These are phyloP conservation scores for Drosophila parthenogenetica DNA, from an alignment of 2,888 invertebrate genomes.

Conservation along the genomic window DNA sequence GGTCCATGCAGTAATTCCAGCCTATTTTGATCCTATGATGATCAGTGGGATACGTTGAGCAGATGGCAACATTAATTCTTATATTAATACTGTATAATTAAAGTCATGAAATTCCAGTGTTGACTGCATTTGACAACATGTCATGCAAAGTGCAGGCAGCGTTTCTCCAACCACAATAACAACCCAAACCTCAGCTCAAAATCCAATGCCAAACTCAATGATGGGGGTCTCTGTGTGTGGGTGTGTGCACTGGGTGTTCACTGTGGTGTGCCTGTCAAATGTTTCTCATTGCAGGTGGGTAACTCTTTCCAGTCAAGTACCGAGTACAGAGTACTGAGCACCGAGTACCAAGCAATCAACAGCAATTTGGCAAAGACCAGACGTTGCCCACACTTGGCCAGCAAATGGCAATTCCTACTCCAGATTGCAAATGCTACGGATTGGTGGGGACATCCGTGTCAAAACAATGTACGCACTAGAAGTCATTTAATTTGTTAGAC, in stretches of 20 bases:
- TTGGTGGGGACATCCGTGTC: conserved; percentile 70
- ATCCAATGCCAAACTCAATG: conserved; percentile 43
- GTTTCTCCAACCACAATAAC: conserved; percentile 35
- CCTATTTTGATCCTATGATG: neutral
- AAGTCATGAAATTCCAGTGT: conserved; percentile 30
- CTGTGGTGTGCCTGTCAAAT: conserved; percentile 54
- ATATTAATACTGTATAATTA: conserved; percentile 22
- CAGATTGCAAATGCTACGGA: conserved; percentile 18
- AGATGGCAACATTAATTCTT: conserved; percentile 40
- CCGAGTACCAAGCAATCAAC: conserved; percentile 51
- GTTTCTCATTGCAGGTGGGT: conserved; percentile 58
- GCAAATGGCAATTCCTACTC: neutral
- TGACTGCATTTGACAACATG: conserved; percentile 76
- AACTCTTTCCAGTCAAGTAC: conserved; percentile 7
- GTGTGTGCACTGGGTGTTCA: conserved; percentile 3
- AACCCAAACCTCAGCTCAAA: conserved; percentile 6
- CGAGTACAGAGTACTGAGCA: neutral
- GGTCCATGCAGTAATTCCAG: conserved; percentile 44
- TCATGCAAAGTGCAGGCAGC: conserved; percentile 56
- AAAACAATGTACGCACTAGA: conserved; percentile 82
- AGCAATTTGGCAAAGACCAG: conserved; percentile 72
- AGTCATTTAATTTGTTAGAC: conserved; percentile 85
- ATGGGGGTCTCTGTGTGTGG: conserved; percentile 37
- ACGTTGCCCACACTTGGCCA: conserved; percentile 44
- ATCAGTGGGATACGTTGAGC: conserved; percentile 8